Evolutionary conservation across 2,113 vertebrate species (phyloP).

Genomic region (Corynorhinus townsendii): DNA sequence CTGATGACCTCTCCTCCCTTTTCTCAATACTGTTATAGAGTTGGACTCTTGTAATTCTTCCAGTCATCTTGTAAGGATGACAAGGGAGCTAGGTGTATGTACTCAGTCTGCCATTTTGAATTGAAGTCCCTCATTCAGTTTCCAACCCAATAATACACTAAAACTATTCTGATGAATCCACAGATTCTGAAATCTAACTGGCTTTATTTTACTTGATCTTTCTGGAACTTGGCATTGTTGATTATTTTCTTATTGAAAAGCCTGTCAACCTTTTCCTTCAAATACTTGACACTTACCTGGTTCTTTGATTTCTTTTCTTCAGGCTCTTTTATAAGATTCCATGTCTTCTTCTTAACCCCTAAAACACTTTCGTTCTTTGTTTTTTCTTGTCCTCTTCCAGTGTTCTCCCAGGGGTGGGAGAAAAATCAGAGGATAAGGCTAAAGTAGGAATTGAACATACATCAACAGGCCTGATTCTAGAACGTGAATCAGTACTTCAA

Average conservation of each 20-base stretch:
- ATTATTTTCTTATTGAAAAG: constrained; percentile 13
- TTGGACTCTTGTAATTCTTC: background rate
- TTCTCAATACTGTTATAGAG: background rate
- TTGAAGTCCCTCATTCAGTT: background rate
- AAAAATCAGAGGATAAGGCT: background rate
- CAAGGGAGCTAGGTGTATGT: background rate
- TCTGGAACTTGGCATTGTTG: background rate
- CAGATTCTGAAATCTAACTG: background rate
- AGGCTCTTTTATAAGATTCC: background rate
- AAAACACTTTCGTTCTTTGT: background rate
- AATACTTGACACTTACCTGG: background rate
- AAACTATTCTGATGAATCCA: background rate
- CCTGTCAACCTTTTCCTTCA: background rate
- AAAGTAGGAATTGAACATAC: background rate
- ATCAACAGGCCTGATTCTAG: background rate
- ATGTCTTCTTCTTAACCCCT: background rate
- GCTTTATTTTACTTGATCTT: background rate
- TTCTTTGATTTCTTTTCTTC: background rate
- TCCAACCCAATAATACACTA: background rate
- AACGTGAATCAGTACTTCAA: background rate
- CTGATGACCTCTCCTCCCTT: background rate
- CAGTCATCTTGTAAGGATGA: background rate
- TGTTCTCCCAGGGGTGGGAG: background rate
- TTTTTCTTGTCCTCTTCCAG: background rate
- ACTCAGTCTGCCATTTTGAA: background rate